phyloP scores from a whole-genome alignment of 1,140 invertebrate genomes.

The Neotoxoptera formosana region DNA sequence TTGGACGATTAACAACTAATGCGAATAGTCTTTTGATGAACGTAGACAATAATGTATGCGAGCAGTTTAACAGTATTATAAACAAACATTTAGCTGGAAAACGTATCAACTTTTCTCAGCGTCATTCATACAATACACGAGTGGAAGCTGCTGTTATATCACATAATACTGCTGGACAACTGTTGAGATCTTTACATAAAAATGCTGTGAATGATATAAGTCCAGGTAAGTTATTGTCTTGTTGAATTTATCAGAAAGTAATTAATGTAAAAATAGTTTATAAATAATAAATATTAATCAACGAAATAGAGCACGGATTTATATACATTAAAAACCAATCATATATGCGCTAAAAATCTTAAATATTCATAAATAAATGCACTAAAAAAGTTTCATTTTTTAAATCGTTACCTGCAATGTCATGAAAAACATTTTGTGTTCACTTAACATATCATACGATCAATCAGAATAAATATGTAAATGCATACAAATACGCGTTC shows the following conservation, averaged over 20 bases:
- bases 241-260: too few species aligned
- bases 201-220: not conserved
- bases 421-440: too few species aligned
- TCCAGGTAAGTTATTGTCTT: not conserved
- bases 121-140: not conserved
- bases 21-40: slow-evolving; percentile 13
- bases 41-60: not conserved
- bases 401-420: too few species aligned
- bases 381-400: too few species aligned
- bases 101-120: not conserved
- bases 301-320: too few species aligned
- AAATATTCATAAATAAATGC: too few species aligned
- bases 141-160: not conserved
- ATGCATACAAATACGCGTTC: too few species aligned
- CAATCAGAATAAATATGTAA: too few species aligned
- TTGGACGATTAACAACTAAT: not conserved
- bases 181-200: not conserved
- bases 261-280: too few species aligned
- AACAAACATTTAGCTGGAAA: slow-evolving; percentile 1
- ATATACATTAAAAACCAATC: too few species aligned
- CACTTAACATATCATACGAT: too few species aligned
- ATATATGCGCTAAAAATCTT: too few species aligned
- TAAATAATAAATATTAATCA: not conserved
- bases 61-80: not conserved
- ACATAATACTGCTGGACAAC: not conserved